phyloP scores from a whole-genome alignment of 1,140 invertebrate species.

The Heliconius congener region DNA sequence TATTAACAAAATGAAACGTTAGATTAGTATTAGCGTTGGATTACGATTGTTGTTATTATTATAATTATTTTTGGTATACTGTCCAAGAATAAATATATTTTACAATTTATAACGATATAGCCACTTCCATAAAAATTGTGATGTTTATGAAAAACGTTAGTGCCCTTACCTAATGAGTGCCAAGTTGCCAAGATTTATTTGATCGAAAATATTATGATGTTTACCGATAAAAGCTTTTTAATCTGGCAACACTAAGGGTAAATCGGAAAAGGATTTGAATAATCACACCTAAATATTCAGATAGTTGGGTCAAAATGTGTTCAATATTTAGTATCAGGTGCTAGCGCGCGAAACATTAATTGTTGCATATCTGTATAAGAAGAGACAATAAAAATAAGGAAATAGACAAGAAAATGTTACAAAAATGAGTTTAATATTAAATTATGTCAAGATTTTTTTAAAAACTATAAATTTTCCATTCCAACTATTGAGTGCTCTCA shows the following conservation, averaged over 20 bases:
- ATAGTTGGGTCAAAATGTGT: conserved; percentile 1
- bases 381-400: conserved; percentile 9
- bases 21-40: not conserved
- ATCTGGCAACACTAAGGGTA: not conserved
- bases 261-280: not conserved
- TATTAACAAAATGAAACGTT: not conserved
- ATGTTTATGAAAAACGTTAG: not conserved
- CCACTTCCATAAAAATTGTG: conserved; percentile 2
- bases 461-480: not conserved
- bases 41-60: conserved; percentile 11
- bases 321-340: conserved; percentile 1
- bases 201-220: not conserved
- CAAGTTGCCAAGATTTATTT: not conserved
- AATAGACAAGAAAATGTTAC: not conserved
- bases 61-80: not conserved
- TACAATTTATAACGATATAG: not conserved
- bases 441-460: not conserved
- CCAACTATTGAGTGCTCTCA: not conserved
- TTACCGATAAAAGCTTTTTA: not conserved
- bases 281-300: not conserved
- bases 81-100: not conserved
- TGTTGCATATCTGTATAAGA: conserved; percentile 5
- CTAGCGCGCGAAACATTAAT: not conserved
- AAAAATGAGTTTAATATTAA: not conserved
- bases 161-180: not conserved